Conservation (phyloP, 2,113 vertebrate genomes). For the Xyliphius kryptos region DNA sequence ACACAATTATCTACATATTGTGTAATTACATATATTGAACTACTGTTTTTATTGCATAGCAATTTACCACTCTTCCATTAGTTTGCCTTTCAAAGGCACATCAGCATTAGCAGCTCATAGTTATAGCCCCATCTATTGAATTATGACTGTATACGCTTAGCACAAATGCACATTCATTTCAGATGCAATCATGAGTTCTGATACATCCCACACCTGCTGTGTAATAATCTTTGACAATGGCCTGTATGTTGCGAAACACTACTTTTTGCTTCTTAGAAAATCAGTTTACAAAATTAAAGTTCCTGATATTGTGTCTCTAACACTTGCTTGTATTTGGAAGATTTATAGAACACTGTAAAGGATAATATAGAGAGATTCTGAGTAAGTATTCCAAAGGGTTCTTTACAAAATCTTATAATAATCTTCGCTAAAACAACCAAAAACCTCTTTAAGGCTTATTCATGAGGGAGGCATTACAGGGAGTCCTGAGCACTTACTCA, state of each 20-base stretch:
- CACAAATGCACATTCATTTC: neutral
- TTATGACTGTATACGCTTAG: neutral
- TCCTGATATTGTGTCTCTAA: too few relatives aligned
- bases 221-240: too few relatives aligned
- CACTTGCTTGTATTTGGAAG: too few relatives aligned
- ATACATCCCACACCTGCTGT: too few relatives aligned
- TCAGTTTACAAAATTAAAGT: too few relatives aligned
- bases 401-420: constrained; percentile 34
- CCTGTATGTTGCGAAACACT: too few relatives aligned
- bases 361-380: too few relatives aligned
- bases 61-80: neutral
- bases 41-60: neutral
- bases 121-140: constrained; percentile 13
- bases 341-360: too few relatives aligned
- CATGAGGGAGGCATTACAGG: constrained; percentile 23
- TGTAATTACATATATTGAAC: neutral
- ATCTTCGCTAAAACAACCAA: constrained; percentile 20
- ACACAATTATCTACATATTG: too few relatives aligned
- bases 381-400: constrained; percentile 25
- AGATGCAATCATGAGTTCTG: too few relatives aligned
- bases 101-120: constrained; percentile 6
- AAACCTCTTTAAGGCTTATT: constrained; percentile 33
- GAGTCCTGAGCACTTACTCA: constrained; percentile 29
- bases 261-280: too few relatives aligned
- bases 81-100: neutral